A percentile compares a stretch with the other conserved stretches of the same genome.
Conservation (phyloP, 2,888 invertebrate species). For the Archips xylosteana region DNA sequence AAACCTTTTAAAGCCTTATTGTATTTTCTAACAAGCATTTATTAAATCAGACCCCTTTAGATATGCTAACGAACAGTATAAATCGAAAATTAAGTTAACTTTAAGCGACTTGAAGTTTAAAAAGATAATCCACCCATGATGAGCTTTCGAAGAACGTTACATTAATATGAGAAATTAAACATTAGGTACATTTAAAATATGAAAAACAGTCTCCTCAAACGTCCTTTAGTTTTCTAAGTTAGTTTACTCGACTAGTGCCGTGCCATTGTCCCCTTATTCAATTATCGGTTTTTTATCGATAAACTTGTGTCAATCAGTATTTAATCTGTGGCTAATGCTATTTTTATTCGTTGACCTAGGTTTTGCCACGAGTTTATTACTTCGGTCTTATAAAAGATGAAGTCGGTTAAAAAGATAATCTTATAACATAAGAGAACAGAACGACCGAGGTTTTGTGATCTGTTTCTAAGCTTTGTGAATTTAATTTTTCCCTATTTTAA, state of each 20-base stretch:
- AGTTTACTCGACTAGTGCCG: background rate
- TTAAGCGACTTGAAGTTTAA: background rate
- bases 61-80: background rate
- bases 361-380: background rate
- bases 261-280: background rate
- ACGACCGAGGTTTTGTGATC: background rate
- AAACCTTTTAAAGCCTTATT: too few relatives aligned
- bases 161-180: background rate
- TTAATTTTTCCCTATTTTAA: too few relatives aligned
- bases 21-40: background rate
- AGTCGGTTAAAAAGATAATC: background rate
- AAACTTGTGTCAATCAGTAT: background rate
- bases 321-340: background rate
- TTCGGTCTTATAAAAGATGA: background rate
- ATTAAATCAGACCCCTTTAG: background rate
- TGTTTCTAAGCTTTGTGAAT: too few relatives aligned
- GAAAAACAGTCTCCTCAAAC: background rate
- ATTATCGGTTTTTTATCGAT: slow-evolving; percentile 2
- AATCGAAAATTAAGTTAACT: background rate
- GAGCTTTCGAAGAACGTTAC: background rate
- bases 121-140: too few relatives aligned
- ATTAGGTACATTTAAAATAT: background rate
- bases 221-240: background rate
- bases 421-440: too few relatives aligned
- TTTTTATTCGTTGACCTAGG: background rate